Percentiles rank a stretch among this genome's conserved stretches.
phyloP scores from a whole-genome alignment of 2,797 vertebrate genomes.

The Channallabes apus region DNA sequence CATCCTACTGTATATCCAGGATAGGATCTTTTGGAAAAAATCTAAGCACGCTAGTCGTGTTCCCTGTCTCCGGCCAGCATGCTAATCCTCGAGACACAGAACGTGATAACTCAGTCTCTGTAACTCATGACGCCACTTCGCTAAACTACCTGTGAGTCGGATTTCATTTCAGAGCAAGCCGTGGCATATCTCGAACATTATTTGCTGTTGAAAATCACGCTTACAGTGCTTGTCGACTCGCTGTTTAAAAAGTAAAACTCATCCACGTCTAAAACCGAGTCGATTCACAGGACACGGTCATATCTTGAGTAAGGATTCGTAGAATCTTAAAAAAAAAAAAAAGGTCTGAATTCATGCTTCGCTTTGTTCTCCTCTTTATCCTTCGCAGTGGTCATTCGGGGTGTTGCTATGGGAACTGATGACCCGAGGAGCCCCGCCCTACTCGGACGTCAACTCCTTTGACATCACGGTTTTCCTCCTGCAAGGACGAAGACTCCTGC shows the following conservation, averaged over 20 bases:
- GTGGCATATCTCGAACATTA: neutral
- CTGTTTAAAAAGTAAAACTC: neutral
- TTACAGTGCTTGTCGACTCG: neutral
- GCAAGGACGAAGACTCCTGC: constrained; percentile 93
- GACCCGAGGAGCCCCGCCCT: constrained; percentile 96
- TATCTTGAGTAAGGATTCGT: neutral
- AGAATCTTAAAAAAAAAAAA: neutral
- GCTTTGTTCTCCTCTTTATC: constrained; percentile 31
- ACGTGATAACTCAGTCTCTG: neutral
- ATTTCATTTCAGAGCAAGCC: neutral
- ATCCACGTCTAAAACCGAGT: neutral
- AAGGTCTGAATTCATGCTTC: neutral
- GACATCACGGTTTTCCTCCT: constrained; percentile 96
- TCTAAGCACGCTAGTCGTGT: neutral
- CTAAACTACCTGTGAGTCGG: neutral
- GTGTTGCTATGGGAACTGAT: constrained; percentile 98
- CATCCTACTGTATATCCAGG: neutral
- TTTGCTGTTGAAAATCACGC: neutral
- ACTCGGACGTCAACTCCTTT: constrained; percentile 96
- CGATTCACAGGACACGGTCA: neutral
- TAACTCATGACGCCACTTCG: neutral
- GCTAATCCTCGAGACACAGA: neutral
- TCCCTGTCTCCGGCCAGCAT: neutral
- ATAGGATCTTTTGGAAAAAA: neutral
- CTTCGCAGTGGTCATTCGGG: constrained; percentile 93